Base-by-base conservation (phyloP, 1,140 invertebrate species). In the Maconellicoccus hirsutus region DNA sequence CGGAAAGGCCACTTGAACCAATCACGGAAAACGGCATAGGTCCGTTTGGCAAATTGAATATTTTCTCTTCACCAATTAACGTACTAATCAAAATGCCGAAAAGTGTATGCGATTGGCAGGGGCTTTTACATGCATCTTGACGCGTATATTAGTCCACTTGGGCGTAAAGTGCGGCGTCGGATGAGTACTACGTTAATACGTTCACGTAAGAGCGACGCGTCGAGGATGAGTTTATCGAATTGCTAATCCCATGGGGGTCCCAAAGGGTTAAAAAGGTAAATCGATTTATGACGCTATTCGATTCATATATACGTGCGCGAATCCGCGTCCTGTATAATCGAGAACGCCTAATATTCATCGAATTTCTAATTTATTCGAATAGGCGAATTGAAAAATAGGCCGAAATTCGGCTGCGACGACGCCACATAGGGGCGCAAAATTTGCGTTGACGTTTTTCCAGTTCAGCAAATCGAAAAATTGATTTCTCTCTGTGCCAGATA, bases 391-490 rank as follows among this genome's bases (percentile, higher is more conserved):
- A 52, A 52, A 52, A 66, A 25, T 23, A 25, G 22, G 61, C 21
- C 25, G 19, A 25, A 25, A 23, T 66, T 23, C 22, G 61, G 10
- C 22, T 3, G 61, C 21, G 61, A 4, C 21, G 25, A n/a, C 25
- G 3, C 61, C 14, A 23, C 8, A 66, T 52, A 66, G 25, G 61
- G 61, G 61, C 61, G 61, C 8, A 25, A 66, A 66, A 66, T 66
- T 66, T 25, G 21, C 61, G 42, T 52, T 26, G 25, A 66, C 61
- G 21, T 66, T 66, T 66, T 66, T 66, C 61, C 61, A 26, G 61
- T 66, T 66, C 61, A 66, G 21, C 61, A 66, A 66, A 66, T 66
- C 61, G 61, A 66, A 66, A 66, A 66, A 66, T 66, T 66, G 61
- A 66, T 66, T 66, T 26, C 61, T 66, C 19, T 66, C 29, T 33